phyloP scores from a whole-genome alignment of 2,113 vertebrate species.

The Serilophus lunatus region DNA sequence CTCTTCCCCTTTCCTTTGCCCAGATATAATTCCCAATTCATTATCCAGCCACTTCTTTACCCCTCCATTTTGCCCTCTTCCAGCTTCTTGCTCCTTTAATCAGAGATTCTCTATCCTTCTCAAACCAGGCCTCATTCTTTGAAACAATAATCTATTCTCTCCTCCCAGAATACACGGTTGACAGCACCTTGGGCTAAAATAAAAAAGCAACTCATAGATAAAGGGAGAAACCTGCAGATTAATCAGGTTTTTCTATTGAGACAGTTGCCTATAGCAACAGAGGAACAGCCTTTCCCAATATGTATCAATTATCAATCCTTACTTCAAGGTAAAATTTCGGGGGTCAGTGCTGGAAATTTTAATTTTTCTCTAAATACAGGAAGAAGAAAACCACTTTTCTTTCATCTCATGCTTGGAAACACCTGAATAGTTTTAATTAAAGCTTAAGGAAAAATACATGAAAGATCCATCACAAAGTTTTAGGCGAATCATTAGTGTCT shows the following conservation, averaged over 20 bases:
- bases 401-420: conserved; percentile 12
- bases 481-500: not conserved
- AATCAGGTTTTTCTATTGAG: not conserved
- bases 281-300: not conserved
- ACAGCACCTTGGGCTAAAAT: not conserved
- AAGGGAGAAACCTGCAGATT: not conserved
- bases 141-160: not conserved
- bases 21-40: not conserved
- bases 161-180: not conserved
- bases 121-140: not conserved
- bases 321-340: not conserved
- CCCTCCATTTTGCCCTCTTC: not conserved
- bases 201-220: not conserved
- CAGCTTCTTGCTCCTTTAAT: not conserved
- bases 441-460: not conserved
- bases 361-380: not conserved
- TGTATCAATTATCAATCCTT: not conserved
- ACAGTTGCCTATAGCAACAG: not conserved
- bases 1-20: not conserved
- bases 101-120: not conserved
- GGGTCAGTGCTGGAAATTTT: not conserved
- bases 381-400: not conserved
- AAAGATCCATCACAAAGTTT: conserved; percentile 21
- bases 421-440: conserved; percentile 34
- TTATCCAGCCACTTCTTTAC: not conserved